Evolutionary conservation across 2,888 invertebrate species (phyloP).

Genomic region (Ormia ochracea): DNA sequence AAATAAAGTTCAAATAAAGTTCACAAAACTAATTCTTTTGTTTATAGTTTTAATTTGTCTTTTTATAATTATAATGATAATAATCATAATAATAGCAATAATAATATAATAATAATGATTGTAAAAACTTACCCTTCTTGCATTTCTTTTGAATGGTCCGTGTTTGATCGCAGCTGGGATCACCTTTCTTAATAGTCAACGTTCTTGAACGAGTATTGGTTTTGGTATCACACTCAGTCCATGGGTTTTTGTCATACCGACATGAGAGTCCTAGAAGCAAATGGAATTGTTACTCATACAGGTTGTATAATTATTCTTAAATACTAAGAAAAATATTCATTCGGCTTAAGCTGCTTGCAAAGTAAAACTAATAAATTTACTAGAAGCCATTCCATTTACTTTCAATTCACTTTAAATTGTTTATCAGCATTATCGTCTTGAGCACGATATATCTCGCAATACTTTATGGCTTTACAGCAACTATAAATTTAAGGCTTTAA

Average conservation of each 20-base stretch:
- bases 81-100: too few relatives aligned
- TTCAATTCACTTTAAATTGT: not conserved
- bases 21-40: too few relatives aligned
- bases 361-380: not conserved
- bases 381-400: not conserved
- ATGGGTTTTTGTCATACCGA: constrained; percentile 90
- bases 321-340: not conserved
- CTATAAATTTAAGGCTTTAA: constrained; percentile 45
- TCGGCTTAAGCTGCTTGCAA: not conserved
- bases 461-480: constrained; percentile 29
- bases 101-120: too few relatives aligned
- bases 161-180: constrained; percentile 87
- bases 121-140: constrained; percentile 87
- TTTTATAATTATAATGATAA: too few relatives aligned
- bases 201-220: constrained; percentile 89
- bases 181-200: constrained; percentile 90
- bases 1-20: too few relatives aligned
- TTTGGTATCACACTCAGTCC: constrained; percentile 92
- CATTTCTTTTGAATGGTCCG: constrained; percentile 94
- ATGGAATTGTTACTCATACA: too few relatives aligned
- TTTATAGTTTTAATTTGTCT: too few relatives aligned
- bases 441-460: not conserved
- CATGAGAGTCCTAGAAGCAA: constrained; percentile 80
- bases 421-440: not conserved
- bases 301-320: too few relatives aligned